A percentile compares a stretch with the other conserved stretches of the same genome.
Evolutionary conservation across 2,888 invertebrate species (phyloP).

Genomic region (Chironomus riparius): DNA sequence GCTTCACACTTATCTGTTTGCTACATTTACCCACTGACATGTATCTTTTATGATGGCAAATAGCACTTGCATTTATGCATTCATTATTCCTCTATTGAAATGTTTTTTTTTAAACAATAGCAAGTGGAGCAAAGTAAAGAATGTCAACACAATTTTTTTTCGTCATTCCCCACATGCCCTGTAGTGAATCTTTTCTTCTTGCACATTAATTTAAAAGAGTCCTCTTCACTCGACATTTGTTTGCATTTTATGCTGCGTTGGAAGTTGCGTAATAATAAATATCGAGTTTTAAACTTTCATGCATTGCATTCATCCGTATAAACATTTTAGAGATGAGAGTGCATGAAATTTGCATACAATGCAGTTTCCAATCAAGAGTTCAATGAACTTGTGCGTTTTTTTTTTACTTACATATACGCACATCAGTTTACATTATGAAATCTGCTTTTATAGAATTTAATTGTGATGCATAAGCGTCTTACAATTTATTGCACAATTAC

Average conservation of each 20-base stretch:
- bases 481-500: constrained; percentile 27
- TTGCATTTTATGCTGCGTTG: neutral
- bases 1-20: neutral
- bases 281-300: neutral
- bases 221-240: neutral
- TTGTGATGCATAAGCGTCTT: constrained; percentile 26
- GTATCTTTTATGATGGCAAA: neutral
- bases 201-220: neutral
- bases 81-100: neutral
- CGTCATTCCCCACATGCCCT: neutral
- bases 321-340: neutral
- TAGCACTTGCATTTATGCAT: neutral
- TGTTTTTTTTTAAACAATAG: neutral
- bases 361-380: constrained; percentile 15
- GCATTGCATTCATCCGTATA: neutral
- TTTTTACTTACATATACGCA: constrained; percentile 10
- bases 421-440: neutral
- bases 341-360: constrained; percentile 22
- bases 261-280: constrained; percentile 23
- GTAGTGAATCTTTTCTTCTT: neutral
- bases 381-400: constrained; percentile 7
- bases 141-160: neutral
- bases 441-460: constrained; percentile 6
- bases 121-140: constrained; percentile 1
- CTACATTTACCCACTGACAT: constrained; percentile 22